A percentile compares a stretch with the other conserved stretches of the same genome.
Evolutionary conservation across 2,113 vertebrate species (phyloP).

Genomic region (Zapornia atra): DNA sequence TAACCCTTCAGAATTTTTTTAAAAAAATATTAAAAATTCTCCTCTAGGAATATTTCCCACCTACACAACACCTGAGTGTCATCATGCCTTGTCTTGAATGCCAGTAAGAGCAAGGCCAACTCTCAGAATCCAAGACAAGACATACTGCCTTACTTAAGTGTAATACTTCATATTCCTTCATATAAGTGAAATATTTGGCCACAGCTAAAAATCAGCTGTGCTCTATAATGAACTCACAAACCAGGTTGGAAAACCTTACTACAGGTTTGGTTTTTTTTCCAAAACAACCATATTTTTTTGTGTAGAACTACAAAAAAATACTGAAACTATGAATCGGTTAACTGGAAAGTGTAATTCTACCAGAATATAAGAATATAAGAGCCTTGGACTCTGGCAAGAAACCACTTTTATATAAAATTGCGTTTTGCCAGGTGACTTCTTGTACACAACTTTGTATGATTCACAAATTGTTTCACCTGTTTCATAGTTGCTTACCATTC

Average conservation of each 20-base stretch:
- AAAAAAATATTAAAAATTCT: neutral
- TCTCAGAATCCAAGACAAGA: neutral
- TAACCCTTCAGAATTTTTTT: neutral
- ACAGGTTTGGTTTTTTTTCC: fast-evolving
- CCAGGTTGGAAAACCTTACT: neutral
- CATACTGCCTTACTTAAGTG: neutral
- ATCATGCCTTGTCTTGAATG: neutral
- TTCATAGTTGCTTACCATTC: neutral
- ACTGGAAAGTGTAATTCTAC: neutral
- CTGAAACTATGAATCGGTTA: neutral
- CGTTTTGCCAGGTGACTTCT: neutral
- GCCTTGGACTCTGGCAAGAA: neutral
- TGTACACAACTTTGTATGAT: neutral
- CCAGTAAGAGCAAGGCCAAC: neutral
- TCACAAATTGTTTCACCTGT: neutral
- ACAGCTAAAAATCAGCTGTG: neutral
- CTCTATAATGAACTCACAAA: neutral
- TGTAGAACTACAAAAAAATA: neutral
- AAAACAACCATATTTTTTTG: neutral
- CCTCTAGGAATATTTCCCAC: neutral
- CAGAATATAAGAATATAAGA: neutral
- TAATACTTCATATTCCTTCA: neutral
- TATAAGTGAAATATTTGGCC: neutral
- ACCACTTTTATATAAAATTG: neutral
- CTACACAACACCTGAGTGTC: neutral